These are phyloP conservation scores for Anastrepha obliqua DNA, from an alignment of 1,140 invertebrate genomes.

Conservation along the genomic window DNA sequence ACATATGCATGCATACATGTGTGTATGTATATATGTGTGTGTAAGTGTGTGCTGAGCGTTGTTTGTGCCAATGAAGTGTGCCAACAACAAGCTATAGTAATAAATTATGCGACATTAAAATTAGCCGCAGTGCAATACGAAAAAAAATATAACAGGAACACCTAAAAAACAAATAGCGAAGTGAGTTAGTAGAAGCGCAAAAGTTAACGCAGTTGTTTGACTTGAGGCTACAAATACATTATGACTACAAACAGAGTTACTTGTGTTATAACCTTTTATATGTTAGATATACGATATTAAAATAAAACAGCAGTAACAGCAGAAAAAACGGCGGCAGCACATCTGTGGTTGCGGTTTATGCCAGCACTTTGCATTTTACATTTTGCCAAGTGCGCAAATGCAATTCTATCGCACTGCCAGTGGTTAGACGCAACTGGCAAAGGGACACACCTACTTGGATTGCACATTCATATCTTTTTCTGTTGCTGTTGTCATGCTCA, in stretches of 20 bases:
- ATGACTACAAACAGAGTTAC: neutral
- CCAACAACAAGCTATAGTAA: neutral
- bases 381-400: neutral
- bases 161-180: neutral
- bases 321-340: neutral
- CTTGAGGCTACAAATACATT: slow-evolving; percentile 23
- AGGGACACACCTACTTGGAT: slow-evolving; percentile 42
- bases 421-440: neutral
- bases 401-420: neutral
- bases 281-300: no score
- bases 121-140: neutral
- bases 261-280: neutral
- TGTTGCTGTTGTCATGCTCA: neutral
- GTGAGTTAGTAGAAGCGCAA: neutral
- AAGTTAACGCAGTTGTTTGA: neutral
- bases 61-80: neutral
- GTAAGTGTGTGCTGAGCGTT: neutral
- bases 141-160: neutral
- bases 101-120: slow-evolving; percentile 38
- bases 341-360: neutral
- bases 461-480: slow-evolving; percentile 32
- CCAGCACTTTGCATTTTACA: neutral
- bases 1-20: neutral
- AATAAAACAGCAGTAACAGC: no score
- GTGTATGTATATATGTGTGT: neutral